Evolutionary conservation across 1,140 invertebrate genomes (phyloP).

Genomic region (Hermetia illucens): DNA sequence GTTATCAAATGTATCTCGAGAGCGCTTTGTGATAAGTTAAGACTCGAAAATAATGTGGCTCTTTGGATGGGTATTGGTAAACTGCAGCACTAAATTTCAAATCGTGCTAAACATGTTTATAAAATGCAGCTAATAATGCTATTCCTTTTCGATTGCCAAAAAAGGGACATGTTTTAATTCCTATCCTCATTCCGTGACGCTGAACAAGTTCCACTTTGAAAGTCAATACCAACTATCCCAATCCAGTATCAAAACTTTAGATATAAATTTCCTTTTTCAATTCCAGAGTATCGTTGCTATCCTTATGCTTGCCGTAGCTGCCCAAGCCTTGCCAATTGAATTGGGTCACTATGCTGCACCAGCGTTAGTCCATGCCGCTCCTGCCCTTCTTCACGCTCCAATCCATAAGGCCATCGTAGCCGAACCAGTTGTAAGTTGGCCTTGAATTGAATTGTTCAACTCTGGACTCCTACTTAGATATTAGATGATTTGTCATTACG

Average conservation of each 20-base stretch:
- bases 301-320: slow-evolving; percentile 22
- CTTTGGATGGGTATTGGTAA: too few species aligned
- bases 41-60: too few species aligned
- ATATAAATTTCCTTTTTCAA: too few species aligned
- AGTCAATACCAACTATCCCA: too few species aligned
- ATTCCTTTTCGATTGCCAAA: too few species aligned
- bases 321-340: slow-evolving; percentile 26
- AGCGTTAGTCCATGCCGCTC: slow-evolving; percentile 19
- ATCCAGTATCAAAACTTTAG: too few species aligned
- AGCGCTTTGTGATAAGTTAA: background rate
- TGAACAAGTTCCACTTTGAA: too few species aligned
- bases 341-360: slow-evolving; percentile 24
- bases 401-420: slow-evolving; percentile 23
- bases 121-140: background rate
- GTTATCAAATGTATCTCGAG: background rate
- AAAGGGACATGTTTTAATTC: too few species aligned
- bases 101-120: background rate
- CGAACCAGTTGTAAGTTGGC: slow-evolving; percentile 20
- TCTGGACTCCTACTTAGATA: background rate
- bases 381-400: slow-evolving; percentile 19
- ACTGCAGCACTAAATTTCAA: too few species aligned
- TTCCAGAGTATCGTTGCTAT: slow-evolving; percentile 28
- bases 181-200: too few species aligned
- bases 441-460: background rate
- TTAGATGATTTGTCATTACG: background rate